Conservation (phyloP, 2,797 vertebrate species). For the Acipenser transmontanus region DNA sequence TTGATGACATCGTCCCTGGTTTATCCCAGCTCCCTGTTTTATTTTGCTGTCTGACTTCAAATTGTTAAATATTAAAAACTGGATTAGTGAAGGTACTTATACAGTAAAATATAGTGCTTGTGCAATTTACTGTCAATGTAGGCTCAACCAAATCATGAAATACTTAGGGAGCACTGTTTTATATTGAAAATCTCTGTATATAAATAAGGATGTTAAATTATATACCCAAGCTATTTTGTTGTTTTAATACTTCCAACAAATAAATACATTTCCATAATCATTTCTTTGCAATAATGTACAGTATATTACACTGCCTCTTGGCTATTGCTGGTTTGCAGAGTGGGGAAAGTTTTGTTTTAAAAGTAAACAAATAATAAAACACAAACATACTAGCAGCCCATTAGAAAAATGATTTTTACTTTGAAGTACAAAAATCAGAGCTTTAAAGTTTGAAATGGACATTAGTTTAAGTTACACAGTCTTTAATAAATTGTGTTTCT, state of each 20-base stretch:
- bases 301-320: neutral
- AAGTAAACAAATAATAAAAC: neutral
- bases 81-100: neutral
- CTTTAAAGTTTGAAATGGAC: conserved; percentile 22
- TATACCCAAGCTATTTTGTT: neutral
- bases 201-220: neutral
- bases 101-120: neutral
- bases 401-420: conserved; percentile 27
- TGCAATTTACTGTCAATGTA: too few species aligned
- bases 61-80: neutral
- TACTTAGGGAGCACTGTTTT: neutral
- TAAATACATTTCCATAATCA: neutral
- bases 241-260: too few species aligned
- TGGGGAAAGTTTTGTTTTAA: neutral
- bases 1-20: too few species aligned
- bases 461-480: conserved; percentile 22
- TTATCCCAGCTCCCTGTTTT: too few species aligned
- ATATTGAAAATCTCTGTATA: neutral
- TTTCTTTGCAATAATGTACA: neutral
- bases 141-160: too few species aligned
- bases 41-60: neutral
- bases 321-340: neutral
- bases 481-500: conserved; percentile 18
- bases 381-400: neutral
- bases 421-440: conserved; percentile 29